Conservation (phyloP, 35 echinoderm and acorn worm species). For the Ptychodera flava region DNA sequence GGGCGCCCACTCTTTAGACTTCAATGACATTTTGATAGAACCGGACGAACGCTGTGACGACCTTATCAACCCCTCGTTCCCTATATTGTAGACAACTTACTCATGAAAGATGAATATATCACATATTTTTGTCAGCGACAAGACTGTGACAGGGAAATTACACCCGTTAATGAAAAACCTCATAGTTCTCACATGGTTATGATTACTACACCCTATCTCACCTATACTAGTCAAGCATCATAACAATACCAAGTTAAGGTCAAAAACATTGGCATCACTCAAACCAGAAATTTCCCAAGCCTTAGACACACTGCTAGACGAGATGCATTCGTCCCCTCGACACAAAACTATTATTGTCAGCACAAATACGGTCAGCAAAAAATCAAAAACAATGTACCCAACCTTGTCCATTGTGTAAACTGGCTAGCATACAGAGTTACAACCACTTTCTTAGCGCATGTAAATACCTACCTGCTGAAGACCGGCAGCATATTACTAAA, state of each 20-base stretch:
- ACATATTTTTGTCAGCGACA: constrained; percentile 4
- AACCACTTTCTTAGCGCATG: neutral
- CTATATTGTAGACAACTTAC: constrained; percentile 17
- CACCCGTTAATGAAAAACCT: constrained; percentile 19
- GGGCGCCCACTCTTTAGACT: no score
- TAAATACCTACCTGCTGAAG: neutral
- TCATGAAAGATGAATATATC: neutral
- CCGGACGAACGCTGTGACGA: constrained; percentile 28
- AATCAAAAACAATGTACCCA: neutral
- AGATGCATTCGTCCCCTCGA: neutral
- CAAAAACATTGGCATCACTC: constrained; percentile 37
- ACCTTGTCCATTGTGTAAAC: constrained; percentile 22
- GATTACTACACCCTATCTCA: constrained; percentile 7
- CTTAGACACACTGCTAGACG: neutral
- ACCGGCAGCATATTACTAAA: no score
- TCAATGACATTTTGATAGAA: constrained; percentile 4
- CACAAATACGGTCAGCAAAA: neutral
- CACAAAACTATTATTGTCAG: neutral
- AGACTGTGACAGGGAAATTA: constrained; percentile 3
- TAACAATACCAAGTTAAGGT: constrained; percentile 22
- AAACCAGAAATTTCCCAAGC: no score
- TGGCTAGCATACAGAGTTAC: neutral
- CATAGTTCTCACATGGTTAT: no score
- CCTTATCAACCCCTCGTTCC: constrained; percentile 16
- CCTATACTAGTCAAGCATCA: constrained; percentile 30